These are phyloP conservation scores for Amphiura filiformis DNA, from an alignment of 35 echinoderm and acorn worm genomes.

Conservation along the genomic window DNA sequence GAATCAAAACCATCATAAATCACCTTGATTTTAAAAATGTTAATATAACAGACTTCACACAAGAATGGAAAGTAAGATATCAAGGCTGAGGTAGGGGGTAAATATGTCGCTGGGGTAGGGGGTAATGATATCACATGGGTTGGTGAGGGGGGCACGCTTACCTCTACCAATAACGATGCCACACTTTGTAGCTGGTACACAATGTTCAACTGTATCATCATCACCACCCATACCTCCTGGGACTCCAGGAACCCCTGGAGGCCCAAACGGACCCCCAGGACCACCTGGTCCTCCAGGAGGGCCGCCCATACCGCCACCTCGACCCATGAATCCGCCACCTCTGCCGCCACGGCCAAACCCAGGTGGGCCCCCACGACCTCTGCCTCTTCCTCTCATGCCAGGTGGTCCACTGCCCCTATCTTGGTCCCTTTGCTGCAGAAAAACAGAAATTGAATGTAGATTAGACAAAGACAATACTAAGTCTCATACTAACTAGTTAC, in stretches of 20 bases:
- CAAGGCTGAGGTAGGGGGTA: too few species aligned
- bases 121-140: too few species aligned
- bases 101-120: too few species aligned
- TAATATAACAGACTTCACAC: too few species aligned
- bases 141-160: too few species aligned
- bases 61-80: too few species aligned
- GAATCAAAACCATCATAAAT: too few species aligned
- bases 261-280: background rate
- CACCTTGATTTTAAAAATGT: too few species aligned
- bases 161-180: constrained; percentile 85
- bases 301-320: background rate
- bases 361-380: constrained; percentile 54
- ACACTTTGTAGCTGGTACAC: constrained; percentile 73
- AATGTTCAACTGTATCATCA: constrained; percentile 35
- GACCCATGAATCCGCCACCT: constrained; percentile 22
- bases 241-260: constrained; percentile 35
- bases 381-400: constrained; percentile 47
- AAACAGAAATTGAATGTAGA: too few species aligned
- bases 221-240: constrained; percentile 17
- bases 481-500: too few species aligned
- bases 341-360: constrained; percentile 42
- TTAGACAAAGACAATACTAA: too few species aligned
- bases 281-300: background rate
- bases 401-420: background rate
- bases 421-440: background rate